phyloP scores from a whole-genome alignment of 2,888 invertebrate genomes.

The Cyclophora albipunctata region DNA sequence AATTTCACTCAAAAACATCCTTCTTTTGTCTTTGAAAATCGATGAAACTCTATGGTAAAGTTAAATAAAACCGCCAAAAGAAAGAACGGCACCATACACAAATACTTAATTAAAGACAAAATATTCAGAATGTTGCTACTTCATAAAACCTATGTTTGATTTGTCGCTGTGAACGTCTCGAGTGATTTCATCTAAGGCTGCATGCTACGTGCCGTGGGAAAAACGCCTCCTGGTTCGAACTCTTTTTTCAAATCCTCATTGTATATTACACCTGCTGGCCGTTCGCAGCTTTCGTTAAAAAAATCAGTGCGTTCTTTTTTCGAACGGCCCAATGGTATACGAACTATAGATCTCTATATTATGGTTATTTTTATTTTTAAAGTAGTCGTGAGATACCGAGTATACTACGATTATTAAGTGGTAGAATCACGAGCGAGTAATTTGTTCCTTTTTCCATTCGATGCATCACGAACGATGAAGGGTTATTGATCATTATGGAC shows the following conservation, averaged over 20 bases:
- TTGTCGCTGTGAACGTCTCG: too few species aligned
- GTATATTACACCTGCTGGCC: constrained; percentile 72
- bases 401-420: constrained; percentile 69
- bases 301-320: constrained; percentile 65
- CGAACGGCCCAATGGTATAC: constrained; percentile 42
- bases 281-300: constrained; percentile 71
- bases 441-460: constrained; percentile 46
- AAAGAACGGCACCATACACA: too few species aligned
- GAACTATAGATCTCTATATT: constrained; percentile 38
- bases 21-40: too few species aligned
- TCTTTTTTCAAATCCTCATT: constrained; percentile 69
- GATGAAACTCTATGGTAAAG: too few species aligned
- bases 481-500: constrained; percentile 67
- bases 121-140: constrained; percentile 6
- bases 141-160: not conserved
- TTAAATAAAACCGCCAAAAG: too few species aligned
- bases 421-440: constrained; percentile 63
- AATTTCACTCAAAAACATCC: too few species aligned
- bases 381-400: constrained; percentile 71
- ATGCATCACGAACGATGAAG: constrained; percentile 58
- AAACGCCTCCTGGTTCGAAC: constrained; percentile 69
- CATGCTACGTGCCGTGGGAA: constrained; percentile 59
- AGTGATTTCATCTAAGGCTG: too few species aligned
- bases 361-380: constrained; percentile 56
- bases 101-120: too few species aligned